phyloP scores from a whole-genome alignment of 2,797 vertebrate genomes.

The Sciurus carolinensis region DNA sequence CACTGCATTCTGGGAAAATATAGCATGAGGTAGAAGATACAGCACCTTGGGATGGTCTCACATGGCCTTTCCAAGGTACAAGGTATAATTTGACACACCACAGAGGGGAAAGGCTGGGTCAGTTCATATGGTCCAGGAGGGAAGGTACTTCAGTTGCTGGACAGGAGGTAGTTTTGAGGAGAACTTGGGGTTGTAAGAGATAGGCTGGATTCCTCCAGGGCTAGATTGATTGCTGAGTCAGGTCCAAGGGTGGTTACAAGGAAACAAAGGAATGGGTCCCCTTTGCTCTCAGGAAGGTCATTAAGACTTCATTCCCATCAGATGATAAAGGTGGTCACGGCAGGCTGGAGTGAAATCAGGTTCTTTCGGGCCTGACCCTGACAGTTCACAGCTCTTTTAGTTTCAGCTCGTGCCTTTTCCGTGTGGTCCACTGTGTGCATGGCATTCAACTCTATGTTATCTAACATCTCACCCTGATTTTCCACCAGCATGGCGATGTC shows the following conservation, averaged over 20 bases:
- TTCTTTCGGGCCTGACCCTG: constrained; percentile 91
- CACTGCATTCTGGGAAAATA: constrained; percentile 38
- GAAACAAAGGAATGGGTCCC: constrained; percentile 63
- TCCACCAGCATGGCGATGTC: constrained; percentile 98
- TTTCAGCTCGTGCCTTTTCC: constrained; percentile 91
- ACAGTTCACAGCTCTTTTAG: constrained; percentile 93
- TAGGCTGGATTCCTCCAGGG: constrained; percentile 22
- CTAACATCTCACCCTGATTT: constrained; percentile 93
- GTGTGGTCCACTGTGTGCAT: constrained; percentile 94
- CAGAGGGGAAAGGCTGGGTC: background rate
- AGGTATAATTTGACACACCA: background rate
- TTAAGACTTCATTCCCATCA: constrained; percentile 38
- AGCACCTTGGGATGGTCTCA: constrained; percentile 35
- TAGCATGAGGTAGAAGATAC: constrained; percentile 81
- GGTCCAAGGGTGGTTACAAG: constrained; percentile 68
- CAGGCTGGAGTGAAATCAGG: constrained; percentile 70
- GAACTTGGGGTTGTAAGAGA: background rate
- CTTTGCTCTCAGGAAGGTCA: constrained; percentile 64
- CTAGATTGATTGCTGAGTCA: background rate
- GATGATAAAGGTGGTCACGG: constrained; percentile 68
- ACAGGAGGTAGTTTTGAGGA: background rate
- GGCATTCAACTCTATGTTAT: constrained; percentile 94
- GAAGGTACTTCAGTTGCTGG: background rate
- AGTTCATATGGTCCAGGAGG: background rate
- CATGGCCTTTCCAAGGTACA: background rate